Percentiles rank a stretch among this genome's conserved stretches.
phyloP scores from a whole-genome alignment of 2,797 vertebrate genomes.

The Myioborus miniatus region DNA sequence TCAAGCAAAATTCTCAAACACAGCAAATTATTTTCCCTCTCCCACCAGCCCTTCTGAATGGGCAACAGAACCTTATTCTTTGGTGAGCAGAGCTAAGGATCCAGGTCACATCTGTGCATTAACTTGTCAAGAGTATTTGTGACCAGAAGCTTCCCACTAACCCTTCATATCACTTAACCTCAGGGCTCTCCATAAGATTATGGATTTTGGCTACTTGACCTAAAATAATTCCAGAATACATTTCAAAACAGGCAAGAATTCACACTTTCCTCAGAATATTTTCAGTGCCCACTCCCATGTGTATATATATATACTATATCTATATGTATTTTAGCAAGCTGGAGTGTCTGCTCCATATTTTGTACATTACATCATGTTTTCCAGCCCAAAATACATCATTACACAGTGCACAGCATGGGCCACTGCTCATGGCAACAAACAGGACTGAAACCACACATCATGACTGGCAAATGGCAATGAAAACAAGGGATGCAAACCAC shows the following conservation, averaged over 20 bases:
- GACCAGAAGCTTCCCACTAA: not conserved
- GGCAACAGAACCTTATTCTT: not conserved
- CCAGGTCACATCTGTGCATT: conserved; percentile 30
- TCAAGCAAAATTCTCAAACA: conserved; percentile 7
- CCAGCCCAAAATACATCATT: conserved; percentile 5
- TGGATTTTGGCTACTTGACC: not conserved
- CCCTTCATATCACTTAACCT: conserved; percentile 31
- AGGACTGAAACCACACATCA: not conserved
- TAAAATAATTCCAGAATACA: not conserved
- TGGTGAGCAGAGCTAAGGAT: not conserved
- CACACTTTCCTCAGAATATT: not conserved
- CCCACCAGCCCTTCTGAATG: not conserved
- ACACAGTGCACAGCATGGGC: not conserved
- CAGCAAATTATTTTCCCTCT: not conserved
- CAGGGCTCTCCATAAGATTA: not conserved
- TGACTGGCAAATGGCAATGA: not conserved
- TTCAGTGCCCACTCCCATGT: not conserved
- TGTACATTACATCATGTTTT: not conserved
- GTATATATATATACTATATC: not conserved
- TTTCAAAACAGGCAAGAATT: not conserved
- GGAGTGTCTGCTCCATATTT: not conserved
- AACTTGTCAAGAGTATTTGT: conserved; percentile 12
- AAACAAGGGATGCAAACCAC: not conserved
- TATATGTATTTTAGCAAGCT: not conserved
- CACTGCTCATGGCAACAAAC: not conserved